phyloP scores from a whole-genome alignment of 2,888 invertebrate genomes.

The Stenodema calcarata region DNA sequence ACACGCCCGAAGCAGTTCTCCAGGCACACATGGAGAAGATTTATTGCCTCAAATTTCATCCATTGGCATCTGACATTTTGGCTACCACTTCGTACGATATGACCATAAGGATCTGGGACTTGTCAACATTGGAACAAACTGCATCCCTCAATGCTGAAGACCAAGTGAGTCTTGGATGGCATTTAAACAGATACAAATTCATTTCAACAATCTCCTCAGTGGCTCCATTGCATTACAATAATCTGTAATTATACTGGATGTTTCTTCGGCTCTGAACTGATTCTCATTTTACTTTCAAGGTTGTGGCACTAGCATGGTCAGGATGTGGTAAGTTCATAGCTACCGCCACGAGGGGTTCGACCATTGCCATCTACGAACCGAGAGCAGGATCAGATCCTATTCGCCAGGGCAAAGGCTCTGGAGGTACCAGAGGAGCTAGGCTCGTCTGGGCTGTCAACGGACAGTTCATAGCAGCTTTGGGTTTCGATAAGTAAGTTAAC shows the following conservation, averaged over 20 bases:
- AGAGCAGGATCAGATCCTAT: slow-evolving; percentile 71
- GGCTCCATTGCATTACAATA: background rate
- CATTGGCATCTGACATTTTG: slow-evolving; percentile 83
- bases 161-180: slow-evolving; percentile 16
- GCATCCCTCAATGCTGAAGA: slow-evolving; percentile 68
- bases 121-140: slow-evolving; percentile 69
- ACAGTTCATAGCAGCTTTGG: slow-evolving; percentile 84
- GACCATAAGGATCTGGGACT: slow-evolving; percentile 87
- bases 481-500: slow-evolving; percentile 81
- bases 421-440: slow-evolving; percentile 88
- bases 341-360: slow-evolving; percentile 88
- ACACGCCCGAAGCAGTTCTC: slow-evolving; percentile 72
- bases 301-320: slow-evolving; percentile 93
- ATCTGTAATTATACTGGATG: background rate
- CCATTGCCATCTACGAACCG: slow-evolving; percentile 80
- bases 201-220: background rate
- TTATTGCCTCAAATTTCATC: slow-evolving; percentile 89
- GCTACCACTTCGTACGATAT: slow-evolving; percentile 90
- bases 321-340: slow-evolving; percentile 86
- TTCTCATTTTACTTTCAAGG: slow-evolving; percentile 62
- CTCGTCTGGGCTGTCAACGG: slow-evolving; percentile 89
- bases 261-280: slow-evolving; percentile 44
- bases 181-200: background rate
- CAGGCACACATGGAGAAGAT: slow-evolving; percentile 90
- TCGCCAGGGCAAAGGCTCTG: slow-evolving; percentile 81